These are phyloP conservation scores for Sebastes ruberrimus DNA, from an alignment of 2,797 vertebrate genomes.

Conservation along the genomic window DNA sequence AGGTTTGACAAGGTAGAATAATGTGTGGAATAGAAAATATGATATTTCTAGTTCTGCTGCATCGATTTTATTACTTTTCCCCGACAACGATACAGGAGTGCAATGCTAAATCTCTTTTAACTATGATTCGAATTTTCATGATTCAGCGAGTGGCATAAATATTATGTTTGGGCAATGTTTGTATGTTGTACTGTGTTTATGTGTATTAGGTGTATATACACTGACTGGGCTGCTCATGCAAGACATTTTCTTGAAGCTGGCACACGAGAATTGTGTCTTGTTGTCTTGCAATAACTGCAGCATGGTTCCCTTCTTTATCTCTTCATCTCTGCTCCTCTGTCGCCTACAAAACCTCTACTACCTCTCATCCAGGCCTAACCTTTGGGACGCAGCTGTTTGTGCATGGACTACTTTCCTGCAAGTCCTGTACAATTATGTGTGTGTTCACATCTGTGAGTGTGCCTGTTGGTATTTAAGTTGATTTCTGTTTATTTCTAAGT, in stretches of 20 bases:
- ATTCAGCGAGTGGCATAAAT: not conserved
- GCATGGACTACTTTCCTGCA: slow-evolving; percentile 5
- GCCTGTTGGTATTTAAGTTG: slow-evolving; percentile 30
- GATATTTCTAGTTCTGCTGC: not conserved
- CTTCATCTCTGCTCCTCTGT: not conserved
- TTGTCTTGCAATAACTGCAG: not conserved
- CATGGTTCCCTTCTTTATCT: not conserved
- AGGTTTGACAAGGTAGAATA: not conserved
- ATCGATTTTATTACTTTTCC: not conserved
- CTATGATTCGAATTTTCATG: not conserved
- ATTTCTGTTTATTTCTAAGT: slow-evolving; percentile 54
- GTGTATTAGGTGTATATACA: not conserved
- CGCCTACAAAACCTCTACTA: not conserved
- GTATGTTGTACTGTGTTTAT: not conserved
- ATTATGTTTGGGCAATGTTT: not conserved
- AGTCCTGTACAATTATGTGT: not conserved
- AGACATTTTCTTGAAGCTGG: slow-evolving; percentile 7
- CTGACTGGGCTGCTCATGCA: not conserved
- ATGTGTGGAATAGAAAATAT: not conserved
- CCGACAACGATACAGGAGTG: not conserved
- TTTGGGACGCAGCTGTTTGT: slow-evolving; percentile 13
- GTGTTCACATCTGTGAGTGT: not conserved
- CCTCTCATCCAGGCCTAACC: not conserved
- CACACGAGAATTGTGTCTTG: not conserved
- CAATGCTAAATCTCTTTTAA: not conserved